phyloP scores from a whole-genome alignment of 1,140 invertebrate species.

The Sitophilus oryzae region DNA sequence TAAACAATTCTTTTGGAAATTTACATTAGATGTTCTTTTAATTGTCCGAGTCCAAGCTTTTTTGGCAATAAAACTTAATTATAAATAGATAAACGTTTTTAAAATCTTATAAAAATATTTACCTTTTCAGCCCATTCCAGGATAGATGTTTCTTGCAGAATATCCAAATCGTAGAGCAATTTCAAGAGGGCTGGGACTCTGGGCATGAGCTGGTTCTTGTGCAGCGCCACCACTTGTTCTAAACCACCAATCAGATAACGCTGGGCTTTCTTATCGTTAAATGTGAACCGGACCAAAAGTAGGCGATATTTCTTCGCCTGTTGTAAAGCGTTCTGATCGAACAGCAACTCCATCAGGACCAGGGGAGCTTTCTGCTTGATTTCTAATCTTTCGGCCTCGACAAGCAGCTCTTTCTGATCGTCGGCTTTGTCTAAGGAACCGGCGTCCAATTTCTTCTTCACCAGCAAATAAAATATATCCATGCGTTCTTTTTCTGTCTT shows the following conservation, averaged over 20 bases:
- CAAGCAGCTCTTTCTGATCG: constrained; percentile 77
- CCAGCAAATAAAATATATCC: constrained; percentile 87
- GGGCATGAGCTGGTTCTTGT: constrained; percentile 72
- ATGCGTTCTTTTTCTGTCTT: constrained; percentile 94
- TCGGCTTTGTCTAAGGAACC: constrained; percentile 55
- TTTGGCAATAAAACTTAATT: constrained; percentile 10
- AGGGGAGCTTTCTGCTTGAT: constrained; percentile 90
- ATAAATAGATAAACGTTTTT: not conserved
- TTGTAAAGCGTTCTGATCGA: constrained; percentile 75
- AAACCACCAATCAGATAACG: constrained; percentile 92
- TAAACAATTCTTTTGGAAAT: too few species aligned
- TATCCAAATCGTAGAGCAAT: constrained; percentile 90
- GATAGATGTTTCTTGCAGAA: constrained; percentile 88
- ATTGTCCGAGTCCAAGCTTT: too few species aligned
- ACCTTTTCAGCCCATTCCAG: constrained; percentile 94
- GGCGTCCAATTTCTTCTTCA: constrained; percentile 67
- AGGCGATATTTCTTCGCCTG: constrained; percentile 62
- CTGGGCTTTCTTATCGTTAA: constrained; percentile 85
- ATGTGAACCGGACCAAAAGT: constrained; percentile 78
- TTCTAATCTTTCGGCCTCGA: constrained; percentile 92
- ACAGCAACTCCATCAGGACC: constrained; percentile 88
- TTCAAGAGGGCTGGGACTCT: constrained; percentile 90
- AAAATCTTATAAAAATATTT: constrained; percentile 2
- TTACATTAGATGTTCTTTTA: too few species aligned
- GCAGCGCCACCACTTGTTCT: constrained; percentile 85